phyloP scores from a whole-genome alignment of 2,113 vertebrate genomes.

The Lota lota region DNA sequence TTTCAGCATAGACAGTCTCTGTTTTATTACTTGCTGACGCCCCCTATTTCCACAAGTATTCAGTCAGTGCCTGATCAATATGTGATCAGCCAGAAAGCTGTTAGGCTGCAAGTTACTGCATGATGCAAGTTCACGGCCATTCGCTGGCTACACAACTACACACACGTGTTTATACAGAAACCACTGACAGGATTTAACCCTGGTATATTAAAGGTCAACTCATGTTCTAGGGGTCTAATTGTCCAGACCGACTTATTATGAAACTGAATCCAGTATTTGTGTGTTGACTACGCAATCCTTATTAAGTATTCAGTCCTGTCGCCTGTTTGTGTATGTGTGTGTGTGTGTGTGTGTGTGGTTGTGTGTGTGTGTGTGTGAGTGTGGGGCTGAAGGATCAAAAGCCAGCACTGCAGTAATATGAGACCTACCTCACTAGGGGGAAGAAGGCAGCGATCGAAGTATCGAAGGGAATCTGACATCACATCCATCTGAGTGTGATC shows the following conservation, averaged over 20 bases:
- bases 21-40: too few species aligned
- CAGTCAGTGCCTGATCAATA: conserved; percentile 41
- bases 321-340: too few species aligned
- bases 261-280: too few species aligned
- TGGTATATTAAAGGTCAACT: too few species aligned
- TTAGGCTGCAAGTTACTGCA: conserved; percentile 14
- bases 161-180: background rate
- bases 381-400: background rate
- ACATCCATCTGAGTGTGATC: background rate
- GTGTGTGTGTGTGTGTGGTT: too few species aligned
- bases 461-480: background rate
- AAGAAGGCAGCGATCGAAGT: background rate
- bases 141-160: conserved; percentile 16
- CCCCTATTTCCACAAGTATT: too few species aligned
- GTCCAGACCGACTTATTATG: background rate
- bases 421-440: background rate
- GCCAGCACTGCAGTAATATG: background rate
- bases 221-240: background rate
- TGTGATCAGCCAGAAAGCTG: conserved; percentile 39
- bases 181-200: too few species aligned
- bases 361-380: background rate
- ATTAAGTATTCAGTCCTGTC: background rate
- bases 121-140: conserved; percentile 6
- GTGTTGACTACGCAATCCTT: background rate
- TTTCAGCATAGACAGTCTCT: too few species aligned